These are phyloP conservation scores for Ectropis crepuscularia DNA, from an alignment of 2,888 invertebrate species.

Conservation along the genomic window DNA sequence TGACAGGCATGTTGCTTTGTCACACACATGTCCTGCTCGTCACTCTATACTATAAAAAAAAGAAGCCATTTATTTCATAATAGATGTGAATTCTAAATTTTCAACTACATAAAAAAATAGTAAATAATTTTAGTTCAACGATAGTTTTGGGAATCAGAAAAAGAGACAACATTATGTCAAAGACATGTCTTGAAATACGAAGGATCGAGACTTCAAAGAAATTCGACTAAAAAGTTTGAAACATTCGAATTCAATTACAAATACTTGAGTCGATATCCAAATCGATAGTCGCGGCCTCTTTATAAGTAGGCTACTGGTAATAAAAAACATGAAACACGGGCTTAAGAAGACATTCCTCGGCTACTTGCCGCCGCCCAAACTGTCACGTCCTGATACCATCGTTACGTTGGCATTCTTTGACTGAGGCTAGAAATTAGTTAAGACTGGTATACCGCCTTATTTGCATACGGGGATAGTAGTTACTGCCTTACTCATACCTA, in stretches of 20 bases:
- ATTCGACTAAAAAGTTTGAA: conserved; percentile 18
- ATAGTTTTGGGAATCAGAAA: no score
- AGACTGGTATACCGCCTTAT: conserved; percentile 42
- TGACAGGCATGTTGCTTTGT: no score
- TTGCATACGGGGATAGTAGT: conserved; percentile 15
- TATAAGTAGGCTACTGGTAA: conserved; percentile 47
- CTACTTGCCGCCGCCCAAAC: conserved; percentile 50
- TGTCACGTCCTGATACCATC: conserved; percentile 67
- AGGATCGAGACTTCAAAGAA: conserved; percentile 7
- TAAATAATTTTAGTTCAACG: no score
- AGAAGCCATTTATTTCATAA: no score
- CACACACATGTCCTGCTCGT: no score
- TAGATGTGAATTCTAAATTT: no score
- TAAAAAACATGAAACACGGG: conserved; percentile 48
- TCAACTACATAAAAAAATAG: no score
- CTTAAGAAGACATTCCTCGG: conserved; percentile 53
- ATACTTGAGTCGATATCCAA: conserved; percentile 20
- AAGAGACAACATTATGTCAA: no score
- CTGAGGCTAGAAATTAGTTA: conserved; percentile 39
- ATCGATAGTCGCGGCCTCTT: conserved; percentile 37
- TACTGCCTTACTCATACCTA: not conserved
- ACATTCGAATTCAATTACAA: conserved; percentile 24
- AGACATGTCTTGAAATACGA: not conserved
- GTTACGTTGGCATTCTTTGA: conserved; percentile 56
- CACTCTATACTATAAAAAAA: no score